Evolutionary conservation across 2,113 vertebrate genomes (phyloP).

Genomic region (Elgaria multicarinata): DNA sequence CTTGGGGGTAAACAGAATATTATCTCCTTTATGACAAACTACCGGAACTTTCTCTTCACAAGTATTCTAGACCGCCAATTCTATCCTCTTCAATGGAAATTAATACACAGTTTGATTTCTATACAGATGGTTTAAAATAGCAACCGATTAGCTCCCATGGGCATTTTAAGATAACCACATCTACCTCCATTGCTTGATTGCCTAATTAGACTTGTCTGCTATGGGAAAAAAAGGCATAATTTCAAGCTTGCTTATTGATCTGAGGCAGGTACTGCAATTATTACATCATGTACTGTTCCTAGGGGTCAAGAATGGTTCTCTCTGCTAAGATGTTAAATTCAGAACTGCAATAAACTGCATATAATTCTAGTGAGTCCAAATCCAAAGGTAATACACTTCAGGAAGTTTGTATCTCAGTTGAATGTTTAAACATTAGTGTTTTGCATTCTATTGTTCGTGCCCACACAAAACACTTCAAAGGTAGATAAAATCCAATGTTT

Average conservation of each 20-base stretch:
- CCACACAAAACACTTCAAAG: no score
- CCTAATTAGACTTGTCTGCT: constrained; percentile 67
- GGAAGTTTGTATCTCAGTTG: background rate
- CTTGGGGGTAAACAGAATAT: constrained; percentile 16
- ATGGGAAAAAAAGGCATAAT: constrained; percentile 44
- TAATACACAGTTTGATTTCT: constrained; percentile 54
- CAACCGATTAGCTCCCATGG: constrained; percentile 60
- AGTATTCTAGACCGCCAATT: constrained; percentile 45
- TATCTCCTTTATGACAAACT: constrained; percentile 44
- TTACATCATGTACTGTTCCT: constrained; percentile 42
- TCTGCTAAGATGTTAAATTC: constrained; percentile 41
- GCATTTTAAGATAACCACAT: constrained; percentile 63
- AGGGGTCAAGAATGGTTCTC: constrained; percentile 57
- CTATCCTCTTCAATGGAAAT: constrained; percentile 66
- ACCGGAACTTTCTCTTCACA: constrained; percentile 42
- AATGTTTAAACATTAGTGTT: background rate
- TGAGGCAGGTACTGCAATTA: constrained; percentile 59
- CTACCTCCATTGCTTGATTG: constrained; percentile 60
- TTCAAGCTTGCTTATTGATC: constrained; percentile 67
- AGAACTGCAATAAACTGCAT: constrained; percentile 27
- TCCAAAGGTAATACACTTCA: background rate
- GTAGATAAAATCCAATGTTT: background rate
- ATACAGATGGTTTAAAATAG: constrained; percentile 68
- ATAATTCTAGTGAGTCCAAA: constrained; percentile 36
- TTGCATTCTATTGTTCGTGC: background rate